Percentiles rank a stretch among this genome's conserved stretches.
Evolutionary conservation across 92 coral and sea anemone genomes (phyloP).

Genomic region (Actinernus sp.): DNA sequence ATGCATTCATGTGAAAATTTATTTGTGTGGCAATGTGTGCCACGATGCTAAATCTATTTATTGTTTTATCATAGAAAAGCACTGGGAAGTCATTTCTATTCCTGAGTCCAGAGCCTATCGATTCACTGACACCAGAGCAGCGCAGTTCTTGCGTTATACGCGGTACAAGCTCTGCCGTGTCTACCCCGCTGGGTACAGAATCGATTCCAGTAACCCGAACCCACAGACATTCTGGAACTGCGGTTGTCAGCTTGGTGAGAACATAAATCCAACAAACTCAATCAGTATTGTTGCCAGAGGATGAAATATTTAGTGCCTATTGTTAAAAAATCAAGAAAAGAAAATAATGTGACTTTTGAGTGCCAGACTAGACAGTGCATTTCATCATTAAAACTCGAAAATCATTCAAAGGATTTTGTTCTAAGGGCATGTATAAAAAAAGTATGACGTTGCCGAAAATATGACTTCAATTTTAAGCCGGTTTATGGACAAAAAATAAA

Average conservation of each 20-base stretch:
- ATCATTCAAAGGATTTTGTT: no score
- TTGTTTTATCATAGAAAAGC: constrained; percentile 25
- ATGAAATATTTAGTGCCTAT: no score
- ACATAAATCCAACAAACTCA: not conserved
- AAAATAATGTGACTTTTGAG: no score
- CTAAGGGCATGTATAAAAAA: no score
- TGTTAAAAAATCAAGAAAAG: no score
- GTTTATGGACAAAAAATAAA: no score
- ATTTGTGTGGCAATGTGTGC: not conserved
- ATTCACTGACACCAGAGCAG: constrained; percentile 74
- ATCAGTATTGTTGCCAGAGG: no score
- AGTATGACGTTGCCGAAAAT: no score
- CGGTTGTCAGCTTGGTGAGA: constrained; percentile 83
- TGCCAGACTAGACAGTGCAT: no score
- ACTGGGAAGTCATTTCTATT: constrained; percentile 73
- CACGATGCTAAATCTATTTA: not conserved
- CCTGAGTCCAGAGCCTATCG: constrained; percentile 83
- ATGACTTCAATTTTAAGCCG: no score
- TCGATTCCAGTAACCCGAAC: constrained; percentile 87
- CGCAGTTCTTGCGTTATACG: constrained; percentile 79
- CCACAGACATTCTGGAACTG: constrained; percentile 92
- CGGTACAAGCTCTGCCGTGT: constrained; percentile 76
- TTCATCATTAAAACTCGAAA: no score
- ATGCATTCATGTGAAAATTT: no score
- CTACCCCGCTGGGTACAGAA: constrained; percentile 88